These are phyloP conservation scores for Agrilus mali DNA, from an alignment of 2,888 invertebrate species.

Conservation along the genomic window DNA sequence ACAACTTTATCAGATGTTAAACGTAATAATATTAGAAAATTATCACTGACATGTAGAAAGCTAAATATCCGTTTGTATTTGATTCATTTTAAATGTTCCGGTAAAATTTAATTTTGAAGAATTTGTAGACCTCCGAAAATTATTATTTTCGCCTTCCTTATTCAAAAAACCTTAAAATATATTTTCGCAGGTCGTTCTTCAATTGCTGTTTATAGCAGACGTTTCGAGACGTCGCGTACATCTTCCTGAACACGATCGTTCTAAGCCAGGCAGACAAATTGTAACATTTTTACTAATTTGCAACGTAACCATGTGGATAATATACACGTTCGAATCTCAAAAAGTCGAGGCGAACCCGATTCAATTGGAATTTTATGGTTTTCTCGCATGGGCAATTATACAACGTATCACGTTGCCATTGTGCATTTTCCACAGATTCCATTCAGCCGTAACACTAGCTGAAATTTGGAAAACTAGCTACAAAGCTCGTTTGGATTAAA, in stretches of 20 bases:
- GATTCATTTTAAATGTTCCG: too few species aligned
- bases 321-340: slow-evolving; percentile 89
- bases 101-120: too few species aligned
- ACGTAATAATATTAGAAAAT: too few species aligned
- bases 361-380: slow-evolving; percentile 86
- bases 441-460: slow-evolving; percentile 86
- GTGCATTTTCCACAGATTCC: slow-evolving; percentile 94
- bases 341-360: slow-evolving; percentile 89
- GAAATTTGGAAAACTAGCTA: slow-evolving; percentile 95
- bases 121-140: too few species aligned
- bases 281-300: slow-evolving; percentile 91
- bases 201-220: slow-evolving; percentile 85
- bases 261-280: slow-evolving; percentile 89
- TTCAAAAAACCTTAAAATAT: slow-evolving; percentile 4
- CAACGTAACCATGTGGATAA: slow-evolving; percentile 94
- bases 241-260: slow-evolving; percentile 82
- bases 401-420: slow-evolving; percentile 87
- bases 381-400: slow-evolving; percentile 84
- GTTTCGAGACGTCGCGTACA: slow-evolving; percentile 85
- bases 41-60: too few species aligned
- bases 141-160: not conserved
- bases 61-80: too few species aligned
- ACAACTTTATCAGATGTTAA: too few species aligned
- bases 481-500: slow-evolving; percentile 79
- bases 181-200: slow-evolving; percentile 63